Conservation (phyloP, 2,797 vertebrate genomes). For the Selene dorsalis region DNA sequence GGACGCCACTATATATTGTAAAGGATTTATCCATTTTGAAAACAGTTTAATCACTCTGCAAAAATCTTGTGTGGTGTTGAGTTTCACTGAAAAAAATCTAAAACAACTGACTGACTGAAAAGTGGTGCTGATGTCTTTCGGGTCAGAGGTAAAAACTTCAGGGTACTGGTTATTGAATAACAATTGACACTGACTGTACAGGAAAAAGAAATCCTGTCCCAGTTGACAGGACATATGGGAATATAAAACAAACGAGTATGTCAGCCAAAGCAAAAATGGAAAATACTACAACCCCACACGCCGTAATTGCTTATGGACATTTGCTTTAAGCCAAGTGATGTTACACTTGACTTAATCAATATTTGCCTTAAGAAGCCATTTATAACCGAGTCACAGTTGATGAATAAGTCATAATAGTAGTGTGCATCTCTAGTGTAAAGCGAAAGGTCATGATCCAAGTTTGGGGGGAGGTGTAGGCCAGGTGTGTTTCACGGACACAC, state of each 20-base stretch:
- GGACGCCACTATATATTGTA: no score
- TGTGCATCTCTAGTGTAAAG: slow-evolving; percentile 66
- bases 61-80: background rate
- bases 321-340: slow-evolving; percentile 81
- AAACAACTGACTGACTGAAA: background rate
- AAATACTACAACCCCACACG: slow-evolving; percentile 55
- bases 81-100: background rate
- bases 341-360: slow-evolving; percentile 82
- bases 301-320: slow-evolving; percentile 85
- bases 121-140: background rate
- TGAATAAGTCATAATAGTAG: slow-evolving; percentile 69
- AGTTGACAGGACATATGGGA: slow-evolving; percentile 73
- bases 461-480: slow-evolving; percentile 43
- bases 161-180: slow-evolving; percentile 54
- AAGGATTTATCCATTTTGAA: no score
- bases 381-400: slow-evolving; percentile 80
- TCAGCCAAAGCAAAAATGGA: slow-evolving; percentile 77
- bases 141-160: slow-evolving; percentile 36
- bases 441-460: slow-evolving; percentile 64
- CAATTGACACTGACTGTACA: slow-evolving; percentile 57
- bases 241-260: slow-evolving; percentile 78
- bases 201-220: slow-evolving; percentile 35
- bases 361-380: slow-evolving; percentile 81
- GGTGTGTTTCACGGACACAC: slow-evolving; percentile 20
- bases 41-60: background rate